phyloP scores from a whole-genome alignment of 2,888 invertebrate genomes.

The Lycaena phlaeas region DNA sequence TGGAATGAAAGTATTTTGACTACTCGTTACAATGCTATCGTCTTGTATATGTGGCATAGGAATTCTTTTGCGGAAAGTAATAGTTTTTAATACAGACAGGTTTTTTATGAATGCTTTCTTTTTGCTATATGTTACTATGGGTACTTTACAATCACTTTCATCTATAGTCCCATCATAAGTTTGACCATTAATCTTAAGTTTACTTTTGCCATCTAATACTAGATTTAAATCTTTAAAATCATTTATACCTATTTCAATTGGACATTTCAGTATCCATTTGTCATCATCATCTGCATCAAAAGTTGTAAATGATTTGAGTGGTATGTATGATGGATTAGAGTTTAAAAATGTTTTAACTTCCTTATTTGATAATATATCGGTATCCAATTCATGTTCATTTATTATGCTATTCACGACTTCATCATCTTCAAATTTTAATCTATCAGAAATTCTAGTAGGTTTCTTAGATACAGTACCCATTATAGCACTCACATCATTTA shows the following conservation, averaged over 20 bases:
- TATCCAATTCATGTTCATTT: slow-evolving; percentile 9
- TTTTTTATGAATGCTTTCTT: slow-evolving; percentile 29
- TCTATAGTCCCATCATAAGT: slow-evolving; percentile 36
- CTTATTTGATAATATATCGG: slow-evolving; percentile 15
- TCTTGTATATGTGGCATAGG: slow-evolving; percentile 41
- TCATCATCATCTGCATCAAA: slow-evolving; percentile 39
- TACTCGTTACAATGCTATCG: slow-evolving; percentile 29
- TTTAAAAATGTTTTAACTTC: slow-evolving; percentile 32
- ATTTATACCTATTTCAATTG: slow-evolving; percentile 33
- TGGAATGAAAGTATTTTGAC: slow-evolving; percentile 41
- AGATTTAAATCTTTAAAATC: slow-evolving; percentile 31
- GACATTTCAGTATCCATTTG: slow-evolving; percentile 45
- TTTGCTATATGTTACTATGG: slow-evolving; percentile 27
- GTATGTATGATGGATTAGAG: slow-evolving; percentile 27
- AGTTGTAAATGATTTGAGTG: slow-evolving; percentile 12
- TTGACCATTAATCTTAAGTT: slow-evolving; percentile 43
- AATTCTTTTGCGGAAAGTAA: slow-evolving; percentile 40
- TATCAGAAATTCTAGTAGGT: slow-evolving; percentile 34
- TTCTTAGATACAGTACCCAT: slow-evolving; percentile 10
- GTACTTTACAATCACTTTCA: slow-evolving; percentile 21
- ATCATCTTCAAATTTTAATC: slow-evolving; percentile 44
- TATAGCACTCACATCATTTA: slow-evolving; percentile 7
- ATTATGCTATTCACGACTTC: slow-evolving; percentile 17
- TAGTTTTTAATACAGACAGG: slow-evolving; percentile 22
- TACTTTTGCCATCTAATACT: slow-evolving; percentile 35